Conservation (phyloP, 92 coral and sea anemone species). For the Epizoanthus scotinus region DNA sequence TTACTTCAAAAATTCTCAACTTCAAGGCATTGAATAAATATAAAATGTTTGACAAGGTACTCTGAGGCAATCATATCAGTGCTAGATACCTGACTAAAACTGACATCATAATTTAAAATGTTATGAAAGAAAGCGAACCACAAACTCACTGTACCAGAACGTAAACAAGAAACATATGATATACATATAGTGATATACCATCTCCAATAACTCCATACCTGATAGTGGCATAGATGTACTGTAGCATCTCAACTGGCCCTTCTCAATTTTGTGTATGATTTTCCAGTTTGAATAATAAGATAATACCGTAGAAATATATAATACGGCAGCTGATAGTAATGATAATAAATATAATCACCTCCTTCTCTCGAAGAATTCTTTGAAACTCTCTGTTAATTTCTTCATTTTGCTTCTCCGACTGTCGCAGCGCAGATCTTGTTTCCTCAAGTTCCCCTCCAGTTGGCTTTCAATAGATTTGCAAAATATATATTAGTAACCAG, state of each 20-base stretch:
- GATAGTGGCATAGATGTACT: too few relatives aligned
- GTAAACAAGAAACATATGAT: too few relatives aligned
- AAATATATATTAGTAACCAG: background rate
- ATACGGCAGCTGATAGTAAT: background rate
- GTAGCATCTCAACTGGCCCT: background rate
- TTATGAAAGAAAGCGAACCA: too few relatives aligned
- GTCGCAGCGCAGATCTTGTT: conserved; percentile 62
- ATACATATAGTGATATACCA: too few relatives aligned
- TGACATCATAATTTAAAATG: too few relatives aligned
- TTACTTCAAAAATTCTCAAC: too few relatives aligned
- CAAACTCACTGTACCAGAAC: too few relatives aligned
- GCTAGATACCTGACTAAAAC: too few relatives aligned
- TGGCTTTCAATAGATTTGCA: conserved; percentile 17
- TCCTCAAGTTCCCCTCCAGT: conserved; percentile 52
- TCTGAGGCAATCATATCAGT: too few relatives aligned
- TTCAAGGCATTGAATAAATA: too few relatives aligned
- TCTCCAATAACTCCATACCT: background rate
- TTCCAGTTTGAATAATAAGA: background rate
- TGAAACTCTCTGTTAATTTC: conserved; percentile 89
- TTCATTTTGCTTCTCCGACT: conserved; percentile 78
- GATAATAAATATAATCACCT: conserved; percentile 50
- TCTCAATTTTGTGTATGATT: background rate
- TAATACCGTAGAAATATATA: conserved; percentile 1
- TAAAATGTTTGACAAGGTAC: too few relatives aligned
- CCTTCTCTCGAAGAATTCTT: conserved; percentile 77